These are phyloP conservation scores for Acrocyrtus sp. DNA, from an alignment of 2,888 invertebrate genomes.

Conservation along the genomic window DNA sequence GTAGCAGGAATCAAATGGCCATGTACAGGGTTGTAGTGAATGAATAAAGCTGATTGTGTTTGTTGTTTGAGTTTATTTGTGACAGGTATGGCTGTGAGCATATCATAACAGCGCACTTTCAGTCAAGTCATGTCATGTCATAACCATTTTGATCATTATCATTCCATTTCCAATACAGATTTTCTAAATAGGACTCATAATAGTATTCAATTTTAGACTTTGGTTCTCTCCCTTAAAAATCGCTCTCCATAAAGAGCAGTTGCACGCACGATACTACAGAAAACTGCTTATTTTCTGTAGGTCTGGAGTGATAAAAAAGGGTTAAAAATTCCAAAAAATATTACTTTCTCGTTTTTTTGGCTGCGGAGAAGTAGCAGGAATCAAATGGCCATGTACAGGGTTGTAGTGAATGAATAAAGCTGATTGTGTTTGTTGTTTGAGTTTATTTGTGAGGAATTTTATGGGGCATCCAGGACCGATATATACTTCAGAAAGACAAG, in stretches of 20 bases:
- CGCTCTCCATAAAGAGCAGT: not conserved
- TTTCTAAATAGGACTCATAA: too few species aligned
- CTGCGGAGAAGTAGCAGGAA: not conserved
- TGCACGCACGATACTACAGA: too few species aligned
- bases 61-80: conserved; percentile 7
- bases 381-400: not conserved
- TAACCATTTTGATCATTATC: not conserved
- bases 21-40: not conserved
- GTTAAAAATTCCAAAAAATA: not conserved
- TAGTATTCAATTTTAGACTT: not conserved
- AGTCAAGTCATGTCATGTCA: not conserved
- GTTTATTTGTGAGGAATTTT: conserved; percentile 47
- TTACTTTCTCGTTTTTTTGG: not conserved
- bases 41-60: not conserved
- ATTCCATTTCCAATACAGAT: not conserved
- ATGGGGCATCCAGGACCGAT: conserved; percentile 60
- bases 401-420: conserved; percentile 7
- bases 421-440: not conserved
- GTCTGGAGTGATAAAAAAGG: too few species aligned
- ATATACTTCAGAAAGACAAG: conserved; percentile 56
- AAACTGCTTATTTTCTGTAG: too few species aligned
- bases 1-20: not conserved
- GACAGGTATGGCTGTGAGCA: not conserved
- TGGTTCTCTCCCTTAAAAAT: not conserved
- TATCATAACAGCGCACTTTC: not conserved